Conservation (phyloP, 2,797 vertebrate species). For the Melopsittacus undulatus region DNA sequence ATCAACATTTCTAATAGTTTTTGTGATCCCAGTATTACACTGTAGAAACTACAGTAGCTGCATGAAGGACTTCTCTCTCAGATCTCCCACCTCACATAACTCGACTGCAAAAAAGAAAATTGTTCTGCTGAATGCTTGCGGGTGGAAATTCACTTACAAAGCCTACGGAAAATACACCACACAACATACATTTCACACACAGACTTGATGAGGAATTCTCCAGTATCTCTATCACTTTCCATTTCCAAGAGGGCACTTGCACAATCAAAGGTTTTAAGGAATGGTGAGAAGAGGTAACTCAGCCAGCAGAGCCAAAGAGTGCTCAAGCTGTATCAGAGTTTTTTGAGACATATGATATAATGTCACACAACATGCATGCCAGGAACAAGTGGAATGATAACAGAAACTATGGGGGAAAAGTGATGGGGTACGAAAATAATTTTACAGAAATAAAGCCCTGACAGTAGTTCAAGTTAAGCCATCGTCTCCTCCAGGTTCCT, state of each 20-base stretch:
- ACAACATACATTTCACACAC: neutral
- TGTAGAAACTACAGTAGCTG: neutral
- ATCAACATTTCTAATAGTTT: neutral
- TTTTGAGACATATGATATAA: neutral
- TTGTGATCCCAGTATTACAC: neutral
- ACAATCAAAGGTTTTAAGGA: neutral
- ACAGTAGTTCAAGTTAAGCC: constrained; percentile 56
- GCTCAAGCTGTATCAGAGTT: neutral
- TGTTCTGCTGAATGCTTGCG: neutral
- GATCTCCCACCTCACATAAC: neutral
- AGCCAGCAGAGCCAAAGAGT: neutral
- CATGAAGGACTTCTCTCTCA: neutral
- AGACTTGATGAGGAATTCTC: neutral
- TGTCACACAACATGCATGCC: fast-evolving
- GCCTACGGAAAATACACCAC: neutral
- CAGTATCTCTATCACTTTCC: neutral
- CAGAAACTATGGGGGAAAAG: neutral
- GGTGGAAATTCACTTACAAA: neutral
- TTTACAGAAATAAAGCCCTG: constrained; percentile 34
- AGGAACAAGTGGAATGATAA: constrained; percentile 22
- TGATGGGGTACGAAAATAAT: neutral
- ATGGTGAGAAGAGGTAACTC: neutral
- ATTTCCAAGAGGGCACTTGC: neutral
- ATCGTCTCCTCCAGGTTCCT: constrained; percentile 48
- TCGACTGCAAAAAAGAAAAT: neutral